Base-by-base conservation (phyloP, 2,113 vertebrate genomes). In the Eretmochelys imbricata region DNA sequence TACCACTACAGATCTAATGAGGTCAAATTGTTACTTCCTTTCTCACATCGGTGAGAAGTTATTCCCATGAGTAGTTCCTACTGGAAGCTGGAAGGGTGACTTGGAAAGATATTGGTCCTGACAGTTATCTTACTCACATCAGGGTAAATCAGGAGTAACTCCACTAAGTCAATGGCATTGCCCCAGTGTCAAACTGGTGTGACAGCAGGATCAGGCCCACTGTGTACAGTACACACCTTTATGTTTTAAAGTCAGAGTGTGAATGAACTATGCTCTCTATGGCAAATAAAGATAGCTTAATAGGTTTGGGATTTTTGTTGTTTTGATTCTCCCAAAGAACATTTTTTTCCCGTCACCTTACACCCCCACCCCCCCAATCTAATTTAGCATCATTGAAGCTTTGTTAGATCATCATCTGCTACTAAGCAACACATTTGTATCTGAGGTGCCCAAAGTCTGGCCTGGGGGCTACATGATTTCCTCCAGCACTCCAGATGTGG, bases 51-150 rank as follows among this genome's bases (percentile, higher is more conserved):
- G 57, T 94, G 87, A 95, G 65, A 79, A 89, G 90, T 82, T 95
- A 75, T 81, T 85, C 91, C 94, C 93, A 84, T 48, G 57, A 81
- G 57, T 16, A 83, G 62, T 29, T 91, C 90, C 92, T 24, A 76
- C 57, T 42, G 86, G 85, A 92, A 96, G 91, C 57, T 87, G 95
- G 95, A 96, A 96, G 84, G 87, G 97, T 89, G 85, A 48, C 90
- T 96, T 95, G 81, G 79, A 94, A 93, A 95, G 84, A 92, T 88
- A 91, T 6, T 85, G 69, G 42, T 48, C 89, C 95, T 96, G 90
- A 88, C 91, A 75, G 81, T 94, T 75, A 51, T 79, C 76, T 72
- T 72, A 72, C 19, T 93, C 84, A 85, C 82, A 91, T 75, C 78
- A 83, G 42, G 1, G 8, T 90, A 96, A 92, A 88, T 91, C 81